phyloP scores from a whole-genome alignment of 2,797 vertebrate genomes.

The Aratinga solstitialis region DNA sequence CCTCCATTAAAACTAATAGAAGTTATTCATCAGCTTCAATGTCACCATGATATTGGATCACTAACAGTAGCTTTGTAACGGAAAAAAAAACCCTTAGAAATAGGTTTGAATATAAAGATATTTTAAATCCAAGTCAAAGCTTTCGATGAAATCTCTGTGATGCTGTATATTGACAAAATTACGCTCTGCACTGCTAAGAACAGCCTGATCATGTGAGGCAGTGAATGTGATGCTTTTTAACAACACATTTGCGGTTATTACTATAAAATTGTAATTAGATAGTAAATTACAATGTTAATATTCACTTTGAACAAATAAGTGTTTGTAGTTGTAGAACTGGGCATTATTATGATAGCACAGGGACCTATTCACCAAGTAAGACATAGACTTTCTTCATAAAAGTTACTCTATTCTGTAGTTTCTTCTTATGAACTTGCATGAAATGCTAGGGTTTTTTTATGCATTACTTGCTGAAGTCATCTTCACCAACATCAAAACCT shows the following conservation, averaged over 20 bases:
- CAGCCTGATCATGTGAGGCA: constrained; percentile 6
- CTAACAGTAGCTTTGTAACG: background rate
- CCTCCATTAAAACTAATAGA: background rate
- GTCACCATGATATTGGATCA: background rate
- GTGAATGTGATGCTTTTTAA: constrained; percentile 63
- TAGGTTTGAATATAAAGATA: background rate
- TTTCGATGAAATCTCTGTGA: constrained; percentile 6
- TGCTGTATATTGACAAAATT: constrained; percentile 48
- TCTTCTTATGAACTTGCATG: constrained; percentile 52
- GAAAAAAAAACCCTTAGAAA: background rate
- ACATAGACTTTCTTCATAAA: constrained; percentile 65
- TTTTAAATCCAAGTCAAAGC: background rate
- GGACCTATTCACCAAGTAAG: constrained; percentile 71
- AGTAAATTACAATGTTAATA: constrained; percentile 84
- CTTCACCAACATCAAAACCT: constrained; percentile 33
- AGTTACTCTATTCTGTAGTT: constrained; percentile 53
- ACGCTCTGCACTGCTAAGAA: background rate
- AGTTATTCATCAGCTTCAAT: background rate
- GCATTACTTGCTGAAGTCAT: constrained; percentile 45
- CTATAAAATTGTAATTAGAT: constrained; percentile 80
- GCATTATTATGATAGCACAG: constrained; percentile 71
- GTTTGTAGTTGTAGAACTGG: constrained; percentile 67
- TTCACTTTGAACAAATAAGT: constrained; percentile 81
- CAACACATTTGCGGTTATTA: constrained; percentile 77
- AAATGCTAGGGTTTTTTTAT: constrained; percentile 29